Evolutionary conservation across 1,140 invertebrate genomes (phyloP).

Genomic region (Schlechtendalia chinensis): DNA sequence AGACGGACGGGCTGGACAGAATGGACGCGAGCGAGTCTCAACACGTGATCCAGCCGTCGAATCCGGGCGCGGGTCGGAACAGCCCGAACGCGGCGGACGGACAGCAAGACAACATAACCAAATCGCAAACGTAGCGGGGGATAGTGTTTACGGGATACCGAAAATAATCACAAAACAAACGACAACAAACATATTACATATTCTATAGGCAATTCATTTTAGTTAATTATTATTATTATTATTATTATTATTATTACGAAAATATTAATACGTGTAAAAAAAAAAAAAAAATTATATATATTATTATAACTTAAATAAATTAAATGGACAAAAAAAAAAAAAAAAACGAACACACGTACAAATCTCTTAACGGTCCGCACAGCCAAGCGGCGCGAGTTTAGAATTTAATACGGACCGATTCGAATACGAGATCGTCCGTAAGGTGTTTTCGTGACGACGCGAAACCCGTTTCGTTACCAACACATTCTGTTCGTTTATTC

Average conservation of each 20-base stretch:
- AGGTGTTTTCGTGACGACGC: too few relatives aligned
- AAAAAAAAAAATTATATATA: conserved; percentile 4
- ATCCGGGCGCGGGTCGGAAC: conserved; percentile 16
- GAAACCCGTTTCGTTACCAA: too few relatives aligned
- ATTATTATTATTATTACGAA: conserved; percentile 10
- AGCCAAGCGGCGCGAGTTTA: too few relatives aligned
- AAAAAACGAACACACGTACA: too few relatives aligned
- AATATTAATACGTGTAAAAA: conserved; percentile 29
- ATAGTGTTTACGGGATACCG: neutral
- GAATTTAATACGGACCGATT: too few relatives aligned
- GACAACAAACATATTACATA: neutral
- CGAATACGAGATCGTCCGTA: too few relatives aligned
- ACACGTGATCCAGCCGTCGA: conserved; percentile 25
- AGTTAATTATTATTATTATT: conserved; percentile 32
- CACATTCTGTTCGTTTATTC: too few relatives aligned
- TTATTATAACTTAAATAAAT: neutral
- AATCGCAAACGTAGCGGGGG: conserved; percentile 15
- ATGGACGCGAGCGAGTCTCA: conserved; percentile 49
- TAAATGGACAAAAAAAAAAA: too few relatives aligned
- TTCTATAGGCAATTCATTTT: conserved; percentile 19
- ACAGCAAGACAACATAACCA: conserved; percentile 38
- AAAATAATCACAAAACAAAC: neutral
- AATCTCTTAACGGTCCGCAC: too few relatives aligned
- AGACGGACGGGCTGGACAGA: conserved; percentile 54
- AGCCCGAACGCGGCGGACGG: conserved; percentile 26